Percentiles rank a stretch among this genome's conserved stretches.
Evolutionary conservation across 2,113 vertebrate genomes (phyloP).

Genomic region (Polypterus senegalus): DNA sequence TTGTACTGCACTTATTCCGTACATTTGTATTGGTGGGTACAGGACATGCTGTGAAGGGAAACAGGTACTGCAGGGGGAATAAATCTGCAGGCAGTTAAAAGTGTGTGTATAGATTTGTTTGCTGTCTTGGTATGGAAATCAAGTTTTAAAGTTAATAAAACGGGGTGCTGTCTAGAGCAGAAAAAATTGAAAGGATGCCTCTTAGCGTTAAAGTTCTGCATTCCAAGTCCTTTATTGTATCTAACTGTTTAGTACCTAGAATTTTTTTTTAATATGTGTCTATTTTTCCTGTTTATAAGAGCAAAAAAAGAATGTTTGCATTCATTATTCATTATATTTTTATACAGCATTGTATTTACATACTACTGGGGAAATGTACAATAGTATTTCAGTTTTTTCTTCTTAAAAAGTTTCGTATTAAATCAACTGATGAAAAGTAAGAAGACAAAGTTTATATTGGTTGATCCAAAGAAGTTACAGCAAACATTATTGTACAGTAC

Average conservation of each 20-base stretch:
- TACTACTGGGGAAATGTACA: constrained; percentile 52
- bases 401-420: constrained; percentile 46
- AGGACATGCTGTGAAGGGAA: constrained; percentile 43
- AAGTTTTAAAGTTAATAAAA: constrained; percentile 7
- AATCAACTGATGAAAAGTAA: constrained; percentile 56
- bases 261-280: constrained; percentile 41
- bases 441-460: constrained; percentile 64
- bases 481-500: constrained; percentile 65
- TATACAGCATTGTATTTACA: constrained; percentile 47
- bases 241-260: constrained; percentile 40
- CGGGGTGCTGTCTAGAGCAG: constrained; percentile 39
- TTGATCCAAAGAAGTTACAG: constrained; percentile 70
- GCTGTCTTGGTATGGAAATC: too few species aligned
- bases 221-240: constrained; percentile 56
- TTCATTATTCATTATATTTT: constrained; percentile 46
- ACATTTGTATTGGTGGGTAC: constrained; percentile 40
- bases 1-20: constrained; percentile 49
- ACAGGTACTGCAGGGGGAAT: constrained; percentile 19
- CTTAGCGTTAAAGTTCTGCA: constrained; percentile 50
- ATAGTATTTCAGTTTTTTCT: constrained; percentile 41
- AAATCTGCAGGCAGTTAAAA: constrained; percentile 25
- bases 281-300: constrained; percentile 43
- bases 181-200: constrained; percentile 43
- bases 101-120: background rate
- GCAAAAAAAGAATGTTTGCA: constrained; percentile 37